Conservation (phyloP, 2,797 vertebrate species). For the Bradypodion pumilum region DNA sequence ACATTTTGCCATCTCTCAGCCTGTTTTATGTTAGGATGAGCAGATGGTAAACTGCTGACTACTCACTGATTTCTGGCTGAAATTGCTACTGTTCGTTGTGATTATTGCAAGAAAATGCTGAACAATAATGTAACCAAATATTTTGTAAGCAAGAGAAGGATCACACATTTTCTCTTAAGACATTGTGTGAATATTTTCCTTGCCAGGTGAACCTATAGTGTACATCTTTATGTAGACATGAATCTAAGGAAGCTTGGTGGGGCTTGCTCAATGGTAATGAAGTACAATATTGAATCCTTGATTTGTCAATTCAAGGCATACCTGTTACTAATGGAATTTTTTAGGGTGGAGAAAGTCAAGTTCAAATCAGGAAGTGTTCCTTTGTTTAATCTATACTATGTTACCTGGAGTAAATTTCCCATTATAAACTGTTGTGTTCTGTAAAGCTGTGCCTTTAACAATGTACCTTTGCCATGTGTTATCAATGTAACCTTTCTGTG, state of each 20-base stretch:
- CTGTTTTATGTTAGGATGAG: not conserved
- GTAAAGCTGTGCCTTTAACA: too few species aligned
- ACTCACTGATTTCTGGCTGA: not conserved
- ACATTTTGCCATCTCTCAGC: not conserved
- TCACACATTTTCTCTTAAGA: not conserved
- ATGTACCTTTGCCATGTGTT: too few species aligned
- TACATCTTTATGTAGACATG: too few species aligned
- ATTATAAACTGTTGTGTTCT: too few species aligned
- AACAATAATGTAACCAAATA: too few species aligned
- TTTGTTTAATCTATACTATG: not conserved
- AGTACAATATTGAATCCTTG: not conserved
- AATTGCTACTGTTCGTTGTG: not conserved
- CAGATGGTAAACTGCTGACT: not conserved
- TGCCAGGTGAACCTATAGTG: not conserved
- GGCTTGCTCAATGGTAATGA: not conserved
- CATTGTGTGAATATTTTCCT: not conserved
- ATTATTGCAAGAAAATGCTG: not conserved
- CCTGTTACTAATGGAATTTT: too few species aligned
- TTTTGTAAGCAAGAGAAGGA: not conserved
- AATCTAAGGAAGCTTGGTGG: not conserved
- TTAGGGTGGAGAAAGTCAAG: too few species aligned
- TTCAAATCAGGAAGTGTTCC: too few species aligned
- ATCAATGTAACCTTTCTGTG: too few species aligned
- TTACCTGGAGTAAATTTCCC: not conserved
- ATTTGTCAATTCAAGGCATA: not conserved